Evolutionary conservation across 2,888 invertebrate genomes (phyloP).

Genomic region (Thalpophila matura): DNA sequence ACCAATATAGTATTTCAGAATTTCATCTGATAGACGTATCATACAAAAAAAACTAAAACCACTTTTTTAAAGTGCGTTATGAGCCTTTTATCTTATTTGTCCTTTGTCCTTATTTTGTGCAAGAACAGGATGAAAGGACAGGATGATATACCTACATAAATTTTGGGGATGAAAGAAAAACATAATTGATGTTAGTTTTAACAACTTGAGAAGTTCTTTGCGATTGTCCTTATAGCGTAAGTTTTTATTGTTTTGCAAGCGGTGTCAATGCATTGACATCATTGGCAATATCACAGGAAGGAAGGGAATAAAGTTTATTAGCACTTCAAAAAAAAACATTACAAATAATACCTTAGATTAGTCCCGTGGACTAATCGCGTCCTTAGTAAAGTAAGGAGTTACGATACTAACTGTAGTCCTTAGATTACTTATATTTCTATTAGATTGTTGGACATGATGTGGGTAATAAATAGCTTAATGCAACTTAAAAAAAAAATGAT

Average conservation of each 20-base stretch:
- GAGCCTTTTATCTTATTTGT: slow-evolving; percentile 4
- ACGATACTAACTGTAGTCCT: no score
- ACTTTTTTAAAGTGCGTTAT: not conserved
- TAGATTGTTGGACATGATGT: no score
- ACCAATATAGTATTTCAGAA: no score
- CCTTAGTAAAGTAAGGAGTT: no score
- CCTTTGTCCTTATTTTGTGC: not conserved
- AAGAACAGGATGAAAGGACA: not conserved
- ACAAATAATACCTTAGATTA: not conserved
- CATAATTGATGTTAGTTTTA: slow-evolving; percentile 25
- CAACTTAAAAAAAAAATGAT: no score
- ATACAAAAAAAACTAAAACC: no score
- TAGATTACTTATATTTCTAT: no score
- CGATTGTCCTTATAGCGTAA: not conserved
- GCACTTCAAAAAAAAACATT: no score
- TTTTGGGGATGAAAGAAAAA: slow-evolving; percentile 24
- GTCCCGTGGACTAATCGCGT: no score
- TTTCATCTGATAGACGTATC: no score
- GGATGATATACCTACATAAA: slow-evolving; percentile 1
- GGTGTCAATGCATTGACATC: slow-evolving; percentile 9
- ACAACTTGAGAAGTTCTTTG: slow-evolving; percentile 27
- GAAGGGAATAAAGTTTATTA: not conserved
- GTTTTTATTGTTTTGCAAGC: slow-evolving; percentile 25
- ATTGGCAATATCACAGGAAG: not conserved
- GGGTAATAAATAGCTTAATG: no score